Percentiles rank a stretch among this genome's conserved stretches.
These are phyloP conservation scores for Callyntrura sp. DNA, from an alignment of 2,888 invertebrate species.

Conservation along the genomic window DNA sequence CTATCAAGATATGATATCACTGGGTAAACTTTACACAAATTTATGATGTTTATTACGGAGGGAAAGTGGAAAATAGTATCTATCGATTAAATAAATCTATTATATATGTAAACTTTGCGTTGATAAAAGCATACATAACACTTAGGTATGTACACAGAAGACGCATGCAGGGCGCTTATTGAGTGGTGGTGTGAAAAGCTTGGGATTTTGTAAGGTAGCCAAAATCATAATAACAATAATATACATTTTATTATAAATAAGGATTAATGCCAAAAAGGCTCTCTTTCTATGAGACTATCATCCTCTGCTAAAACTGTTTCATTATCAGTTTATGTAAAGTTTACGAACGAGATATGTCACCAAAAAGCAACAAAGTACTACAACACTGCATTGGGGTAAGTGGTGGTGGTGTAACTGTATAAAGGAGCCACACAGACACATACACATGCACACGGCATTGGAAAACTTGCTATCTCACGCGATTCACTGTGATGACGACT, in stretches of 20 bases:
- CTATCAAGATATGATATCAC: slow-evolving; percentile 75
- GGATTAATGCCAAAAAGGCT: slow-evolving; percentile 45
- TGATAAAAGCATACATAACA: slow-evolving; percentile 16
- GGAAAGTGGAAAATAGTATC: slow-evolving; percentile 72
- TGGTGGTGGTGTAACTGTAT: slow-evolving; percentile 12
- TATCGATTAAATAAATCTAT: slow-evolving; percentile 73
- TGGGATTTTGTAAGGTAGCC: slow-evolving; percentile 59
- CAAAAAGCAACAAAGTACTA: slow-evolving; percentile 55
- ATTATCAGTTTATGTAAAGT: slow-evolving; percentile 77
- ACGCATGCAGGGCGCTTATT: slow-evolving; percentile 17
- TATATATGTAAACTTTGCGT: slow-evolving; percentile 58
- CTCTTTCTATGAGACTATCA: slow-evolving; percentile 57
- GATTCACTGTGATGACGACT: slow-evolving; percentile 38
- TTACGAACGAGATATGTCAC: slow-evolving; percentile 74
- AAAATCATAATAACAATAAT: slow-evolving; percentile 64
- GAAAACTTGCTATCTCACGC: slow-evolving; percentile 68
- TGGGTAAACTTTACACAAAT: slow-evolving; percentile 76
- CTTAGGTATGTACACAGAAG: slow-evolving; percentile 13
- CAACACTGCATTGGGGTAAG: background rate
- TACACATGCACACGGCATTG: slow-evolving; percentile 1
- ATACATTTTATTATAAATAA: slow-evolving; percentile 41
- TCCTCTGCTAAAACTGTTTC: slow-evolving; percentile 66
- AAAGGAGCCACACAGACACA: background rate
- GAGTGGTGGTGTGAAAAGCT: background rate
- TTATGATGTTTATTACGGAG: slow-evolving; percentile 74